A percentile compares a stretch with the other conserved stretches of the same genome.
phyloP scores from a whole-genome alignment of 2,888 invertebrate species.

The Aporophyla nigra region DNA sequence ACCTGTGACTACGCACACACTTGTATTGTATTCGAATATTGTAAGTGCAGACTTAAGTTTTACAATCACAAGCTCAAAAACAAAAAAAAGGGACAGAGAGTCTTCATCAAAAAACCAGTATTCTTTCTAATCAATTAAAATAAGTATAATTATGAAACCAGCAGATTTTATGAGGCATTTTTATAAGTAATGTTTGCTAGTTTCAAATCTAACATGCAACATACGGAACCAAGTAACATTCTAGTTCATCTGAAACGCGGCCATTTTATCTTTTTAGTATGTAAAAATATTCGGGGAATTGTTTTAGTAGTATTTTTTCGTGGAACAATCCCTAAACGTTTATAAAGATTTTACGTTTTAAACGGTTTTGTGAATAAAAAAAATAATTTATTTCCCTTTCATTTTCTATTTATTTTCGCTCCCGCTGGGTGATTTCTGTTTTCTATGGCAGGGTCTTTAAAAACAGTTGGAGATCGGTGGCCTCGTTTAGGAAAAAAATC shows the following conservation, averaged over 20 bases:
- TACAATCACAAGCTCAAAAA: background rate
- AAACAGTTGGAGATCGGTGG: background rate
- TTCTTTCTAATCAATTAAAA: no score
- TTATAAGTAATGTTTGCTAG: no score
- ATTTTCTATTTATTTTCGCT: slow-evolving; percentile 33
- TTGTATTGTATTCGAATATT: no score
- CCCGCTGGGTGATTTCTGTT: slow-evolving; percentile 45
- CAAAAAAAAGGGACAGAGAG: no score
- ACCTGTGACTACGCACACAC: no score
- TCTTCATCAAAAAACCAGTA: no score
- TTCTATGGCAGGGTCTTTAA: slow-evolving; percentile 20
- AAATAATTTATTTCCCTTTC: slow-evolving; percentile 48
- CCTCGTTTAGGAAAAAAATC: background rate
- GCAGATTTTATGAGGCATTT: background rate
- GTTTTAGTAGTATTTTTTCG: slow-evolving; percentile 53
- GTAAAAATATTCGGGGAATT: slow-evolving; percentile 62
- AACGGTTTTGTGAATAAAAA: slow-evolving; percentile 43
- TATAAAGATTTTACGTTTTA: slow-evolving; percentile 58
- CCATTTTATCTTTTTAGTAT: slow-evolving; percentile 55
- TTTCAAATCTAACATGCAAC: background rate
- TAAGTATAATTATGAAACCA: background rate
- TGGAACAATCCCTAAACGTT: slow-evolving; percentile 48
- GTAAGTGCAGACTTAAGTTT: no score
- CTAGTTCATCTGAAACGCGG: slow-evolving; percentile 1
- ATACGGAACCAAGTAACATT: slow-evolving; percentile 32